Percentiles rank a stretch among this genome's conserved stretches.
phyloP scores from a whole-genome alignment of 64 coral and sea anemone genomes.

The Stichodactyla helianthus region DNA sequence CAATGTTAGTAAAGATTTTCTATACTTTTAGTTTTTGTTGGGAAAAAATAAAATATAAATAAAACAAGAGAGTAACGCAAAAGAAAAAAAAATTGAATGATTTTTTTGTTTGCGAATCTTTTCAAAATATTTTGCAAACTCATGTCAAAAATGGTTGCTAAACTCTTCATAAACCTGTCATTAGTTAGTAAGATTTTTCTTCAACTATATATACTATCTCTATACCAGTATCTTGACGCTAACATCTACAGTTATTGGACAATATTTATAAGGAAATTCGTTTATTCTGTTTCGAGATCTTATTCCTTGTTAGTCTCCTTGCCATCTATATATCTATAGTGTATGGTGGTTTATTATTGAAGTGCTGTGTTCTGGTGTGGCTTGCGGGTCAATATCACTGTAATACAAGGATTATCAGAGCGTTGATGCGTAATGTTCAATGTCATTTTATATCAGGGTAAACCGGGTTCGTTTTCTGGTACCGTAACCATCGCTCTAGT shows the following conservation, averaged over 20 bases:
- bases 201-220: not conserved
- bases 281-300: not conserved
- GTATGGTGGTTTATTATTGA: not conserved
- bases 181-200: not conserved
- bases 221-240: too few relatives aligned
- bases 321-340: not conserved
- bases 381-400: not conserved
- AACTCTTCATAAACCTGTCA: not conserved
- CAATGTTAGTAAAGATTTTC: not conserved
- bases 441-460: not conserved
- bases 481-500: not conserved
- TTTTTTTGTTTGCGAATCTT: not conserved
- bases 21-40: not conserved
- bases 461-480: not conserved
- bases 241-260: too few relatives aligned
- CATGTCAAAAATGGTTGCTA: not conserved
- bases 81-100: not conserved
- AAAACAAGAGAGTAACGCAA: not conserved
- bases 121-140: not conserved
- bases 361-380: not conserved
- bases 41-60: not conserved
- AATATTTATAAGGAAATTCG: not conserved
- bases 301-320: not conserved
- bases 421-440: not conserved
- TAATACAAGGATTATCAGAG: not conserved